Conservation (phyloP, 92 coral and sea anemone genomes). For the Heliopora coerulea region DNA sequence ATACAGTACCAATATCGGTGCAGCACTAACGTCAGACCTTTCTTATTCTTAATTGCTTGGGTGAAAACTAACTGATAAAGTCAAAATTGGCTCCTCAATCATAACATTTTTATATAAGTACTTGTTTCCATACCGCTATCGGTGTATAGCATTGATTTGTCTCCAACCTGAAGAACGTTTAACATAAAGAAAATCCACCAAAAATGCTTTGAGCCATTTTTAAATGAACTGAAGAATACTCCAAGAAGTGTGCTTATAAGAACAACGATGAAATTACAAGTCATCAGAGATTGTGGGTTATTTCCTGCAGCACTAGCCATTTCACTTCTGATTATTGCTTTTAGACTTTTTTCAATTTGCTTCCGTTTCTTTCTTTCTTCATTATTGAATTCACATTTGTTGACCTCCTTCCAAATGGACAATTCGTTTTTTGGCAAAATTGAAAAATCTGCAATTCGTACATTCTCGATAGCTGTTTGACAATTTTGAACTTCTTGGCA, state of each 20-base stretch:
- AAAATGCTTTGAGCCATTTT: neutral
- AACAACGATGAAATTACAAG: neutral
- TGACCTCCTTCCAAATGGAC: too few species aligned
- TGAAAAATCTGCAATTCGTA: neutral
- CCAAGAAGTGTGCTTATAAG: neutral
- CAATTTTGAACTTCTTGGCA: constrained; percentile 31
- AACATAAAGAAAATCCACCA: neutral
- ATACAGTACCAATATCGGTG: too few species aligned
- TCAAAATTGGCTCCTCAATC: too few species aligned
- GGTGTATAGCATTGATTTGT: neutral
- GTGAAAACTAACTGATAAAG: too few species aligned
- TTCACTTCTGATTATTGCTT: too few species aligned
- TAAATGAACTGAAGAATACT: neutral
- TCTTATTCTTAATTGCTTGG: too few species aligned
- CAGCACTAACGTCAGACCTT: too few species aligned
- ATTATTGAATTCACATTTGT: neutral
- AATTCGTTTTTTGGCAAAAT: too few species aligned
- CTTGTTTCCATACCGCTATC: too few species aligned
- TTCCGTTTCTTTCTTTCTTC: neutral
- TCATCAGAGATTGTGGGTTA: too few species aligned
- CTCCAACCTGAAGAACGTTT: neutral
- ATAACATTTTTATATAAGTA: too few species aligned
- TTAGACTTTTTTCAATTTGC: neutral
- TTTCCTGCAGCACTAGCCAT: too few species aligned
- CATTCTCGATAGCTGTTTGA: neutral